Base-by-base conservation (phyloP, 2,888 invertebrate genomes). In the Dione vanillae region DNA sequence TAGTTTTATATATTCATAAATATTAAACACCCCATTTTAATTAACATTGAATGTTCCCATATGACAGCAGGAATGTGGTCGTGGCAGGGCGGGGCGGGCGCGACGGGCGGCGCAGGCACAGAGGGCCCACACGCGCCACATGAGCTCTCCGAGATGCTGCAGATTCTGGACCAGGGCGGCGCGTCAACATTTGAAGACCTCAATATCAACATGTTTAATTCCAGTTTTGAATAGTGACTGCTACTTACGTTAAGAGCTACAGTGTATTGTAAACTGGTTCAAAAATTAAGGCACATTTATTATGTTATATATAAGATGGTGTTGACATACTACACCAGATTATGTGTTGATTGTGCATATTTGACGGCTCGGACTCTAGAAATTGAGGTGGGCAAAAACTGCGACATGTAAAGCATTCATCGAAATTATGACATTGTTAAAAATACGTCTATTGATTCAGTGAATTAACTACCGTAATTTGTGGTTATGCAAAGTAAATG, bases 61-160 rank as follows among this genome's bases (percentile, higher is more conserved):
- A 64, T 56, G 54, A 20, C 40, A 71, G 73, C 87, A 94, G 96
- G 96, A 75, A 96, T 96, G 95, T 97, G 96, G 96, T 95, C 96
- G 80, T 97, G 97, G 96, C 96, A 96, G 81, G 93, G 94, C 79
- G 94, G 94, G 90, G 79, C 82, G 71, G 86, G 85, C 66, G 85
- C 84, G 20, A 86, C 83, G 47, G 85, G 80, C 51, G 80, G 82
- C 65, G 83, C 82, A 75, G 82, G 83, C 20, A 78, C 81, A 40
- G 88, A 86, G 72, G 88, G 83, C 0, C 82, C 86, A 45, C 94
- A 95, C 69, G 95, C 95, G 52, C 95, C 96, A 51, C 94, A 94
- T 76, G 98, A 98, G 91, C 94, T 98, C 69, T 96, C 97, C 16
- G 98, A 98, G 83, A 98, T 98, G 98, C 93, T 98, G 80, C 98